phyloP scores from a whole-genome alignment of 2,797 vertebrate genomes.

The Phoxinus dragarum region DNA sequence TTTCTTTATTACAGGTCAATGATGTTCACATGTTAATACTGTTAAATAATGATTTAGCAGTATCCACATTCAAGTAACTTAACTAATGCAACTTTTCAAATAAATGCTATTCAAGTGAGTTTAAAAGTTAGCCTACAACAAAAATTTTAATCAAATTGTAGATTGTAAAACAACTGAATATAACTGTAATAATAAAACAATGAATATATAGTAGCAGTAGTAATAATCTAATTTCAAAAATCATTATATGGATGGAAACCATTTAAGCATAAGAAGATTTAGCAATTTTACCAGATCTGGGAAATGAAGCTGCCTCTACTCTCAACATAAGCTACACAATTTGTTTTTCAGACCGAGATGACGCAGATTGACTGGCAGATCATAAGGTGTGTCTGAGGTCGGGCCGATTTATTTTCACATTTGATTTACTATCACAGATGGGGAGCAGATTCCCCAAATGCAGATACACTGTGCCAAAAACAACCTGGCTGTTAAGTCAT shows the following conservation, averaged over 20 bases:
- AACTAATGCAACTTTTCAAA: neutral
- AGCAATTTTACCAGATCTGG: neutral
- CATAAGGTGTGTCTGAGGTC: neutral
- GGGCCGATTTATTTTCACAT: neutral
- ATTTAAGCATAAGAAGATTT: neutral
- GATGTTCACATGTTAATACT: too few relatives aligned
- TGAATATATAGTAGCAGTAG: neutral
- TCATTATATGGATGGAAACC: neutral
- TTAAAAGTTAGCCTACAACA: neutral
- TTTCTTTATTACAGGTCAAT: too few relatives aligned
- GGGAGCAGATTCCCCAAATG: neutral
- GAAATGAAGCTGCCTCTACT: too few relatives aligned
- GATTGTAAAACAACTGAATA: neutral
- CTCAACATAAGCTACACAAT: neutral
- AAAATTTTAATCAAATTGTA: neutral
- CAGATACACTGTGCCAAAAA: neutral
- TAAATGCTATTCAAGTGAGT: neutral
- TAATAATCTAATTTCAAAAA: neutral
- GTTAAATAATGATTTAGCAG: too few relatives aligned
- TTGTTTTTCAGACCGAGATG: neutral
- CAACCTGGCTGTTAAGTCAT: neutral
- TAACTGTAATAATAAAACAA: neutral
- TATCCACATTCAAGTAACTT: too few relatives aligned
- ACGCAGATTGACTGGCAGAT: neutral
- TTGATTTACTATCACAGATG: constrained; percentile 10